These are phyloP conservation scores for Thunnus maccoyii DNA, from an alignment of 2,113 vertebrate genomes.

Conservation along the genomic window DNA sequence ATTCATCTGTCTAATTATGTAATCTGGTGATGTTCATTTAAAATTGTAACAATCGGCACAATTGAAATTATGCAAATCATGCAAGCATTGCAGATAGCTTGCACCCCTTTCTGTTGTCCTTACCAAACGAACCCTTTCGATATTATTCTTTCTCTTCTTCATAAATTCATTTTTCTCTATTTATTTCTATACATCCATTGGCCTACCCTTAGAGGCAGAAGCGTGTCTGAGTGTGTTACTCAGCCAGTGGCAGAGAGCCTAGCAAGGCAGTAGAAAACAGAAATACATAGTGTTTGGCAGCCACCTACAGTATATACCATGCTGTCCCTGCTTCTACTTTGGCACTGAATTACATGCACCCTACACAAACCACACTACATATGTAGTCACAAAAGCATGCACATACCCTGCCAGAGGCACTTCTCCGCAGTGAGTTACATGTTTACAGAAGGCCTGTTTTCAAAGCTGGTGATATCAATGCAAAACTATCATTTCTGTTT, in stretches of 20 bases:
- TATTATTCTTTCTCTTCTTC: not conserved
- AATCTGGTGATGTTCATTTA: not conserved
- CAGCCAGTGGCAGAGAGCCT: constrained; percentile 33
- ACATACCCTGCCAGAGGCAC: not conserved
- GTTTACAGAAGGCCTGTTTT: not conserved
- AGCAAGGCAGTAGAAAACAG: constrained; percentile 45
- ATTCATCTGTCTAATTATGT: not conserved
- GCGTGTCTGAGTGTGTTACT: constrained; percentile 12
- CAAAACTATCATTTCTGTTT: not conserved
- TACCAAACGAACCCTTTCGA: not conserved
- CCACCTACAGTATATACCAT: constrained; percentile 13
- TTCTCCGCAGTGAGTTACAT: not conserved
- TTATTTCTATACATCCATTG: constrained; percentile 10
- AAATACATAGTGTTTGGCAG: constrained; percentile 37
- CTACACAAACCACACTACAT: not conserved
- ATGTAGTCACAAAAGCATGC: not conserved
- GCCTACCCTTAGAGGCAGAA: not conserved
- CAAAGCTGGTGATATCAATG: not conserved
- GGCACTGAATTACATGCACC: constrained; percentile 21
- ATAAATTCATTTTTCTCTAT: not conserved
- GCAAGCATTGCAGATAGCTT: no score
- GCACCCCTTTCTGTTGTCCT: no score
- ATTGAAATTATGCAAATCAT: not conserved
- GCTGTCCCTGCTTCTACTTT: constrained; percentile 11
- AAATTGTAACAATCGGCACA: not conserved